Evolutionary conservation across 1,140 invertebrate species (phyloP), one percentile per base, ranked within the genome.

Genomic region (Saccostrea cuccullata): DNA sequence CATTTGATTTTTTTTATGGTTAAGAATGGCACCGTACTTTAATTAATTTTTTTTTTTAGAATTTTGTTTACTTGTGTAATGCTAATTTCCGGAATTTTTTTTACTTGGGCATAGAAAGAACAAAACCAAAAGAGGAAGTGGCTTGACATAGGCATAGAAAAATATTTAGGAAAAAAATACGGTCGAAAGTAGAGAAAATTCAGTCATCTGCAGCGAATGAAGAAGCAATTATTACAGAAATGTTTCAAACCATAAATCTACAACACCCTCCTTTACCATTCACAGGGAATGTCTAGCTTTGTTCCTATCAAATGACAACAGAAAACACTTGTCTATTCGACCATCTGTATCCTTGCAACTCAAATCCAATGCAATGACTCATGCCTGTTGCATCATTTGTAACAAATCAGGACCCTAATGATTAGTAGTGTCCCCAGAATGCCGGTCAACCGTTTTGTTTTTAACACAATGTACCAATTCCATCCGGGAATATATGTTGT

Each of bases 401-500:
- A 86, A 73, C n/a, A 64, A 70, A 26, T 64, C 12, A 73, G 64
- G 85, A n/a, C 85, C 85, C 13, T 73, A 86, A 55, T 55, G 67
- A 20, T n/a, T 86, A 40, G 85, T 73, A 58, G 64, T 86, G 13
- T 55, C 85, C 9, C 4, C 60, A 70, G 85, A 73, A 47, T 67
- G 64, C n/a, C 26, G 60, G 8, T 47, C 20, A 47, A 12, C 60
- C 23, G 85, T 86, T 15, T 82, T 87, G 0, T 26, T 2, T 87
- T 5, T 0, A 47, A 56, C 47, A 85, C 13, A 56, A 55, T 12
- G 55, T 88, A 11, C 30, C 85, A 26, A 58, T 88, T 55, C 87
- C 84, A 30, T 58, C 83, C 11, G 87, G 87, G 17, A 58, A 30
- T 20, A 64, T 82, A 23, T 85, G 87, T 30, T 88, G 87, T 23